Evolutionary conservation across 2,113 vertebrate genomes (phyloP), one percentile per base, ranked within the genome.

Genomic region (Lophius piscatorius): DNA sequence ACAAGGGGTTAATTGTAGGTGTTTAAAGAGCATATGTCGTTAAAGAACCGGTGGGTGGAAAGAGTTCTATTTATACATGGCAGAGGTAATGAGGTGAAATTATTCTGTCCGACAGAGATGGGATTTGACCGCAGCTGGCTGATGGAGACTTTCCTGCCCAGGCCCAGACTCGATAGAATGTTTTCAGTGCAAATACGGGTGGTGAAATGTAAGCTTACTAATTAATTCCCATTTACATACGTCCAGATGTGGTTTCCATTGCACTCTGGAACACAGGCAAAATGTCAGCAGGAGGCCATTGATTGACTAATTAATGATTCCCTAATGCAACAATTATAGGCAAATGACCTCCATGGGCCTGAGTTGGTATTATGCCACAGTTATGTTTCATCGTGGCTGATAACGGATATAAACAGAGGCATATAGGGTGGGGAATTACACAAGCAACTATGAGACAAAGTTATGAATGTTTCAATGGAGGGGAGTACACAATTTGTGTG

Each of bases 41-140:
- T 91, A 93, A 92, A 94, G 93, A 90, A 82, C 71, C 78, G 84
- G 84, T 86, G 80, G 88, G 90, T 87, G 93, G 92, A 94, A 93
- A 93, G 91, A 88, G 79, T 85, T 88, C 87, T 96, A 94, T 95
- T 95, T 95, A 95, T 94, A 95, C 91, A 83, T 86, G 91, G 90
- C 70, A 82, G 92, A 93, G 80, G 92, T 95, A 97, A 96, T 95
- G 94, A 95, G 94, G 93, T 94, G 93, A 95, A 96, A 94, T 96
- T 94, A 95, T 95, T 89, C 80, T 94, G 92, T 86, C 90, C 90
- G 88, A 89, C 88, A 80, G 82, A 73, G 91, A 93, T 92, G 94
- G 93, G 92, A 92, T 80, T 91, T 95, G 78, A 90, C 84, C 91
- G 70, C 78, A 81, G 78, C 44, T 21, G 54, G 85, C 88, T 85